Percentiles rank a stretch among this genome's conserved stretches.
These are phyloP conservation scores for Plebejus melissa DNA, from an alignment of 2,888 invertebrate species.

Conservation along the genomic window DNA sequence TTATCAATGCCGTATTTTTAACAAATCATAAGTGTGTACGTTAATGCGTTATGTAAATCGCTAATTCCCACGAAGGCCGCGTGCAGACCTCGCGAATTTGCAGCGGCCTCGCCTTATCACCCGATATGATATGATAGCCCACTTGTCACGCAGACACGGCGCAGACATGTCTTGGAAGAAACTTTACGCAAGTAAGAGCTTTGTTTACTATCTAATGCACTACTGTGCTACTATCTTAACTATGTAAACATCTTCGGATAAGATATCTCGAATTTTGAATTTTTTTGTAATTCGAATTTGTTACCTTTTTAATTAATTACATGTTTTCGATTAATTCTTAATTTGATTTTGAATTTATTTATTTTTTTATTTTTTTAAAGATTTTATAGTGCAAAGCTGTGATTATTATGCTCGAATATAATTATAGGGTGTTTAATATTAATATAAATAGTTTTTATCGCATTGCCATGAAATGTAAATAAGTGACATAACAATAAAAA, in stretches of 20 bases:
- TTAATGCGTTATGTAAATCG: slow-evolving; percentile 61
- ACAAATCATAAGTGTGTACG: slow-evolving; percentile 51
- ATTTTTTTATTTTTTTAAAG: neutral
- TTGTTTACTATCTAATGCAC: slow-evolving; percentile 17
- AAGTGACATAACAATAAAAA: slow-evolving; percentile 2
- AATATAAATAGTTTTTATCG: neutral
- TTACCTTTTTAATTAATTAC: neutral
- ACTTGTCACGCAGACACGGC: slow-evolving; percentile 48
- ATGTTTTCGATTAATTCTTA: neutral
- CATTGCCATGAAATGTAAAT: neutral
- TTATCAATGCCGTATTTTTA: slow-evolving; percentile 50
- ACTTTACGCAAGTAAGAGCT: slow-evolving; percentile 49
- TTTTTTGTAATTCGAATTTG: neutral
- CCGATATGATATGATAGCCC: slow-evolving; percentile 61
- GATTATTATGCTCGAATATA: neutral
- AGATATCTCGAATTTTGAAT: neutral
- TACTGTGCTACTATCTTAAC: neutral
- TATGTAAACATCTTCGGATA: neutral
- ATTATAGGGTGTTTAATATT: neutral
- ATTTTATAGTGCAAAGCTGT: neutral
- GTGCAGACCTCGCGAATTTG: slow-evolving; percentile 65
- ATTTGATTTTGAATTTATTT: neutral
- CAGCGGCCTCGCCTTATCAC: slow-evolving; percentile 70
- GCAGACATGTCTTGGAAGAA: slow-evolving; percentile 53
- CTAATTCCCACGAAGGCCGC: slow-evolving; percentile 70